A percentile compares a stretch with the other conserved stretches of the same genome.
Conservation (phyloP, 2,888 invertebrate genomes). For the Craniophora ligustri region DNA sequence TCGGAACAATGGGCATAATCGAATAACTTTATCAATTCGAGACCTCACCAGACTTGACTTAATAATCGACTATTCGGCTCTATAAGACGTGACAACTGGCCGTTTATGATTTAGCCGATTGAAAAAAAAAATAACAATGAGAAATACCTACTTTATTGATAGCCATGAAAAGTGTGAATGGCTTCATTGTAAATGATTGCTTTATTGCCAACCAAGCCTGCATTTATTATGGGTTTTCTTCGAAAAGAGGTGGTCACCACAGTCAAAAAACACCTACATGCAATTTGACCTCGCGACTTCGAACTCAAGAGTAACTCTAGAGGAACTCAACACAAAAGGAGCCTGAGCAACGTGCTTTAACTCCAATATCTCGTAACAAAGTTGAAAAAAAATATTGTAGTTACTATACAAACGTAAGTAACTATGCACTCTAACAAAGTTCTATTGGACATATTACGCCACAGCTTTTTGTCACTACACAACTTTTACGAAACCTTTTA, state of each 20-base stretch:
- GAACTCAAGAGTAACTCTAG: too few species aligned
- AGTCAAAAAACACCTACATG: neutral
- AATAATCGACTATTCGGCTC: constrained; percentile 49
- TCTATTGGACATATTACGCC: too few species aligned
- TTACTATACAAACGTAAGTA: too few species aligned
- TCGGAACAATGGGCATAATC: constrained; percentile 57
- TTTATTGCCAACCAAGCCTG: too few species aligned
- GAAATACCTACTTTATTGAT: constrained; percentile 15
- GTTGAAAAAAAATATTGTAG: too few species aligned
- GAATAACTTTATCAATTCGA: constrained; percentile 56
- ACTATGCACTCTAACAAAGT: too few species aligned
- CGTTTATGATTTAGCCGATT: constrained; percentile 31
- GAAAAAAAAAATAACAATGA: constrained; percentile 34
- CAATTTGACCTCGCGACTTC: neutral
- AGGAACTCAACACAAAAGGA: too few species aligned
- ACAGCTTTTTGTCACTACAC: constrained; percentile 24
- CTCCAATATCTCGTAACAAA: too few species aligned
- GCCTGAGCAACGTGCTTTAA: too few species aligned
- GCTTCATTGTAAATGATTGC: constrained; percentile 25
- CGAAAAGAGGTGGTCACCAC: neutral
- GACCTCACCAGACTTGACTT: constrained; percentile 48
- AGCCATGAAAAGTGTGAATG: constrained; percentile 22
- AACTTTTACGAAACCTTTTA: constrained; percentile 43
- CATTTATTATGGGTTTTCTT: neutral
- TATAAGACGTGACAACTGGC: constrained; percentile 49